Evolutionary conservation across 2,888 invertebrate species (phyloP).

Genomic region (Eupithecia subfuscata): DNA sequence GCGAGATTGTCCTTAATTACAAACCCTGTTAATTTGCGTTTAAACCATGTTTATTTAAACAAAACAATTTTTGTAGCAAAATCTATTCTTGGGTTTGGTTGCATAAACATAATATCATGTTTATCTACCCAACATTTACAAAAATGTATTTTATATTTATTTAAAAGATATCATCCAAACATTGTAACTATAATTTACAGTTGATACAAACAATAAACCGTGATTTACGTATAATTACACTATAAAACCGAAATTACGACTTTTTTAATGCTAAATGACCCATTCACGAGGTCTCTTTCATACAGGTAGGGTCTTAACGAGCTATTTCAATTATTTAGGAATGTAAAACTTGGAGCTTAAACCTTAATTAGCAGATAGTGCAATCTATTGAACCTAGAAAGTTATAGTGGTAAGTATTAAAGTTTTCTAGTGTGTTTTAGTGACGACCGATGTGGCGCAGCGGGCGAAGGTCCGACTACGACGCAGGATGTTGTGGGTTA

Average conservation of each 20-base stretch:
- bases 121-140: neutral
- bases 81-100: neutral
- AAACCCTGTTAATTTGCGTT: slow-evolving; percentile 65
- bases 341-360: neutral
- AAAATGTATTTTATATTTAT: neutral
- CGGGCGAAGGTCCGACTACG: too few species aligned
- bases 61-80: slow-evolving; percentile 49
- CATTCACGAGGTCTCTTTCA: slow-evolving; percentile 9
- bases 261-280: slow-evolving; percentile 28
- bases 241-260: slow-evolving; percentile 39
- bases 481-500: too few species aligned
- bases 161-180: slow-evolving; percentile 11
- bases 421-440: too few species aligned
- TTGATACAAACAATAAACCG: slow-evolving; percentile 25
- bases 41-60: too few species aligned
- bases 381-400: slow-evolving; percentile 5
- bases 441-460: too few species aligned
- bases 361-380: slow-evolving; percentile 7
- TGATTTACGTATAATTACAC: slow-evolving; percentile 34
- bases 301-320: slow-evolving; percentile 18
- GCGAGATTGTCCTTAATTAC: slow-evolving; percentile 78
- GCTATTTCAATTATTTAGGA: slow-evolving; percentile 16
- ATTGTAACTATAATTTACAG: slow-evolving; percentile 34
- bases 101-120: neutral
- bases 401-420: too few species aligned